Conservation (phyloP, 1,140 invertebrate genomes). For the Polyergus mexicanus region DNA sequence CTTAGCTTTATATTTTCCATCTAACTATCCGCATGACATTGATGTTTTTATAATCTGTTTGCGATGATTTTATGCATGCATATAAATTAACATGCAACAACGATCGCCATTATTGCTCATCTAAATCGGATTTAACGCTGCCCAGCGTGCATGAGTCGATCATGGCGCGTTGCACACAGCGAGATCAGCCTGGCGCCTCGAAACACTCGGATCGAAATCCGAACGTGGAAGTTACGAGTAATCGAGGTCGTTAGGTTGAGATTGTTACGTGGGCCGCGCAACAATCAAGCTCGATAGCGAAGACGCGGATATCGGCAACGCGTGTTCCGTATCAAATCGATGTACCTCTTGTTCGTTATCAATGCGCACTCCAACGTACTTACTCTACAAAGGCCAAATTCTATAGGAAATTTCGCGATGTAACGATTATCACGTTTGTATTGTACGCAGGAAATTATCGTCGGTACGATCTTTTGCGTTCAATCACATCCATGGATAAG, state of each 20-base stretch:
- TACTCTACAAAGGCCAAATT: background rate
- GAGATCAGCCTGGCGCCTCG: slow-evolving; percentile 61
- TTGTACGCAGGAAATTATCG: slow-evolving; percentile 92
- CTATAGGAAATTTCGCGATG: slow-evolving; percentile 73
- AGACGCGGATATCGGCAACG: background rate
- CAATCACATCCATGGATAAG: too few species aligned
- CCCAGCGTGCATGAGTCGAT: background rate
- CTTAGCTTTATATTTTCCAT: background rate
- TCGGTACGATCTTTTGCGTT: slow-evolving; percentile 89
- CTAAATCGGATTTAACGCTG: background rate
- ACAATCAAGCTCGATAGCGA: slow-evolving; percentile 16
- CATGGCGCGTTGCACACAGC: slow-evolving; percentile 12
- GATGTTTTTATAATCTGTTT: background rate
- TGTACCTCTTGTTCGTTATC: background rate
- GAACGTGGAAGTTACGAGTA: slow-evolving; percentile 3
- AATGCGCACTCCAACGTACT: background rate
- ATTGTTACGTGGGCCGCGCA: slow-evolving; percentile 20
- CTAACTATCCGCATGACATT: slow-evolving; percentile 4
- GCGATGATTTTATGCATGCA: background rate
- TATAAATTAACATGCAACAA: background rate
- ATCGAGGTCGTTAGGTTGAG: slow-evolving; percentile 41
- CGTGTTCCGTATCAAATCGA: background rate
- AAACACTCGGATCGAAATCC: background rate
- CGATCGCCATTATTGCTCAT: background rate
- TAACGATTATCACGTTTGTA: slow-evolving; percentile 82